Evolutionary conservation across 2,113 vertebrate species (phyloP), one percentile per base, ranked within the genome.

Genomic region (Pionites leucogaster): DNA sequence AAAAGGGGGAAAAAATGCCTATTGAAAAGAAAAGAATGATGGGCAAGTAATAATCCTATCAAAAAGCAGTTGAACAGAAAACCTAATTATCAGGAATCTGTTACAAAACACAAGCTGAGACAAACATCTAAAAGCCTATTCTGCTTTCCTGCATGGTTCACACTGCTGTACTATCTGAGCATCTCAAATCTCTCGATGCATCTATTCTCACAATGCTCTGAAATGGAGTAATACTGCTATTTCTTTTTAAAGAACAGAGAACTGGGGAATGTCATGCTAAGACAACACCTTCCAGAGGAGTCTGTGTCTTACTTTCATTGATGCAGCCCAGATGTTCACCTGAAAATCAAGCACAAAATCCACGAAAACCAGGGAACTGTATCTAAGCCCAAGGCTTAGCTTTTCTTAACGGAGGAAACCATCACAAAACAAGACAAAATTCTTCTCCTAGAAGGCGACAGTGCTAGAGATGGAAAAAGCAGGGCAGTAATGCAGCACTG

Each of bases 401-500:
- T 63, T 77, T 49, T 29, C 27, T 84, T 64, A 46, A 35, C 15
- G 49, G 17, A 78, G 28, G 5, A 77, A 94, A 52, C 9, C n/a
- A 19, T 5, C 62, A 23, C 33, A 53, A 70, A 88, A 49, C 3
- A 50, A 53, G 19, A 42, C 2, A 33, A 64, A 65, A 50, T n/a
- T 46, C 8, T 46, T 72, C 55, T 33, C 53, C 9, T 14, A 23
- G 10, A 88, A 11, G 28, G 16, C 27, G 59, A 7, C 35, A 44
- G n/a, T 29, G 31, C 5, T 35, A n/a, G 42, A 35, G 22, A 9
- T 25, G n/a, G 17, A 16, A 15, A 74, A 31, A 75, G 23, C 39
- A 82, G 10, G 9, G 17, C 2, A 0, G 13, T 23, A 41, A 49
- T 27, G 27, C 18, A 68, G 23, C 3, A 0, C 2, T 24, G 27